Percentiles rank a stretch among this genome's conserved stretches.
Conservation (phyloP, 2,888 invertebrate species). For the Acrocera orbiculus region DNA sequence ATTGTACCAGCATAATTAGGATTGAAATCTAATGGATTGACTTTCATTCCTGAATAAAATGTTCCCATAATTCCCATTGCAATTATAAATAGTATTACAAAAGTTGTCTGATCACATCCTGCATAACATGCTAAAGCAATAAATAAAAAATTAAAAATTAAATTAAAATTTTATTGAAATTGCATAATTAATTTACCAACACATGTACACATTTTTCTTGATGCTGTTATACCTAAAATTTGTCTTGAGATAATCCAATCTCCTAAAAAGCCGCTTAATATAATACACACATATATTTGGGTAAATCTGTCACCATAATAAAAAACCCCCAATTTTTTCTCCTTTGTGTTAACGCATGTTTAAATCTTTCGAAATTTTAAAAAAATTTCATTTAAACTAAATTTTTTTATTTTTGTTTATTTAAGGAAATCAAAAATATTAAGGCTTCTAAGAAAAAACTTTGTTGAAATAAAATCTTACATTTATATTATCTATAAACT, state of each 20-base stretch:
- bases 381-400: too few species aligned
- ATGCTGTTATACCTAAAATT: conserved; percentile 36
- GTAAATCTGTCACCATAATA: conserved; percentile 46
- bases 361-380: too few species aligned
- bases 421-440: too few species aligned
- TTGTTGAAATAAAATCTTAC: too few species aligned
- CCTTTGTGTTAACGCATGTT: too few species aligned
- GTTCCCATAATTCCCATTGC: conserved; percentile 54
- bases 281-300: conserved; percentile 47
- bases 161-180: too few species aligned
- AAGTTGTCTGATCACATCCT: conserved; percentile 42
- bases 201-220: conserved; percentile 45
- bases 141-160: too few species aligned
- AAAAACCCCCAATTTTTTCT: conserved; percentile 51
- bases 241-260: conserved; percentile 47
- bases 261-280: conserved; percentile 44
- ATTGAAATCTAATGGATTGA: conserved; percentile 45
- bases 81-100: conserved; percentile 44
- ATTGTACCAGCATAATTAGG: conserved; percentile 46
- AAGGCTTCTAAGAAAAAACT: too few species aligned
- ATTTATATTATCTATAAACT: too few species aligned
- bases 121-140: conserved; percentile 51
- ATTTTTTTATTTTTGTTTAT: too few species aligned
- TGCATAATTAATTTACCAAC: too few species aligned
- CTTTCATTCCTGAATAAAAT: conserved; percentile 50